Conservation (phyloP, 2,113 vertebrate species). For the Calidris pugnax region DNA sequence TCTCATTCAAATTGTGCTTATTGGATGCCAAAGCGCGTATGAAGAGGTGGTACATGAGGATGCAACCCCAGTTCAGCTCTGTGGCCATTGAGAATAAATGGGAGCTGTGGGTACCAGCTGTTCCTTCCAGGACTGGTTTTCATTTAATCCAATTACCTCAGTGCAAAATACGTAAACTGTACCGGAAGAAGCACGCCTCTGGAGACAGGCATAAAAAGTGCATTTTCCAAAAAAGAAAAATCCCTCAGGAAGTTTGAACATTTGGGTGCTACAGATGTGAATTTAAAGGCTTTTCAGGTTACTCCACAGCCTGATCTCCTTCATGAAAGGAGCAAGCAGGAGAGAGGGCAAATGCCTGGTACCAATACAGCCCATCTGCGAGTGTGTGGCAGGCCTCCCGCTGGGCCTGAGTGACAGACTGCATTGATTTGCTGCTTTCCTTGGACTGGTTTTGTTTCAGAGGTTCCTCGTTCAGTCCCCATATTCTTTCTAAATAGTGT, state of each 20-base stretch:
- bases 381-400: not conserved
- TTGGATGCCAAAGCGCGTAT: not conserved
- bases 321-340: not conserved
- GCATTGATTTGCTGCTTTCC: not conserved
- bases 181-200: not conserved
- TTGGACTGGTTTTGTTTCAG: not conserved
- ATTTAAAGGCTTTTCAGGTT: not conserved
- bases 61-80: not conserved
- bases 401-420: rapidly evolving
- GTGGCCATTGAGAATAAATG: not conserved
- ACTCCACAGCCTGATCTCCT: not conserved
- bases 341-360: not conserved
- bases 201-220: not conserved
- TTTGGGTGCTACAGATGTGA: not conserved
- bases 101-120: not conserved
- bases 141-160: not conserved
- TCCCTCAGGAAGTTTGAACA: not conserved
- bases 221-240: not conserved
- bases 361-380: not conserved
- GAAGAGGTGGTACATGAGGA: not conserved
- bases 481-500: not conserved
- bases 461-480: not conserved
- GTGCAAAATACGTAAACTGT: not conserved
- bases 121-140: not conserved
- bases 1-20: rapidly evolving